phyloP scores from a whole-genome alignment of 2,888 invertebrate species.

The Scaeva pyrastri region DNA sequence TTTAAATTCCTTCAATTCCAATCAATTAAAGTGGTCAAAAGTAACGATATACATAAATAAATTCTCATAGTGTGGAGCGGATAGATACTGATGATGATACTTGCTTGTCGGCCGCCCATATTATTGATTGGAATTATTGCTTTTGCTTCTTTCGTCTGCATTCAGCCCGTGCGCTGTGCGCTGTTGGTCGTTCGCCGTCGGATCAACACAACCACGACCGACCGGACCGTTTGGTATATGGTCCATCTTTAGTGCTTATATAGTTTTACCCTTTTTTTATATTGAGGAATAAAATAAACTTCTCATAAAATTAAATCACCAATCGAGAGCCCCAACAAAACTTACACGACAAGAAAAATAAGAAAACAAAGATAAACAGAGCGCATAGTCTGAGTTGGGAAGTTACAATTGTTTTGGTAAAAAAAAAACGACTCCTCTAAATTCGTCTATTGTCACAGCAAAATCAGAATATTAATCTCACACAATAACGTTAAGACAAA shows the following conservation, averaged over 20 bases:
- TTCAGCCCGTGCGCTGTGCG: constrained; percentile 10
- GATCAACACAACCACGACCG: too few relatives aligned
- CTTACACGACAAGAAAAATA: constrained; percentile 23
- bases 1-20: constrained; percentile 69
- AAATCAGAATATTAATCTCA: too few relatives aligned
- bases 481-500: too few relatives aligned
- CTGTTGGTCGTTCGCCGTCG: not conserved
- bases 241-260: constrained; percentile 32
- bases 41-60: constrained; percentile 58
- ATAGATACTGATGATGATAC: not conserved
- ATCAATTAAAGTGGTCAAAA: constrained; percentile 72
- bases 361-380: constrained; percentile 40
- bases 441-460: too few relatives aligned
- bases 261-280: constrained; percentile 15
- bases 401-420: not conserved
- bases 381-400: not conserved
- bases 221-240: not conserved
- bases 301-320: constrained; percentile 76
- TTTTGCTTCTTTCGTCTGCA: constrained; percentile 33
- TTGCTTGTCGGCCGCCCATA: constrained; percentile 20
- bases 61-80: constrained; percentile 44
- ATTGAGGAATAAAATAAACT: constrained; percentile 63
- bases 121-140: constrained; percentile 72
- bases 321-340: constrained; percentile 58
- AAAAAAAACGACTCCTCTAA: too few relatives aligned